Evolutionary conservation across 2,888 invertebrate species (phyloP).

Genomic region (Schizaphis graminum): DNA sequence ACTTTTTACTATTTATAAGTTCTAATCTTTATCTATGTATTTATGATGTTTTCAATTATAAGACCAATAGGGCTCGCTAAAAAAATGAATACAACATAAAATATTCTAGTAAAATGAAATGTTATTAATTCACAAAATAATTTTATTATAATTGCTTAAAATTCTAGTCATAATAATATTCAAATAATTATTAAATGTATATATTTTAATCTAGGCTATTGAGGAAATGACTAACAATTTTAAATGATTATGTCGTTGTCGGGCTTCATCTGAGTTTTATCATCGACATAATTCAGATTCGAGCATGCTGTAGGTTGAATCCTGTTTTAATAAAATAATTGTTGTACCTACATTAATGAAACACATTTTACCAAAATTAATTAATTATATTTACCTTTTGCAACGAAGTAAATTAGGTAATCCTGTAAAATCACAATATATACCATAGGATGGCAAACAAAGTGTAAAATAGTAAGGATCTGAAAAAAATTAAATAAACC

Average conservation of each 20-base stretch:
- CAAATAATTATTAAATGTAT: slow-evolving; percentile 17
- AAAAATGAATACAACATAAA: slow-evolving; percentile 20
- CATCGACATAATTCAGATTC: background rate
- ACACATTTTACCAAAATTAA: background rate
- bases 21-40: background rate
- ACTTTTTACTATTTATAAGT: background rate
- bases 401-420: slow-evolving; percentile 43
- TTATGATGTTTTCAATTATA: background rate
- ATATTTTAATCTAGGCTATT: slow-evolving; percentile 28
- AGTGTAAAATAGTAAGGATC: slow-evolving; percentile 38
- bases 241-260: background rate
- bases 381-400: slow-evolving; percentile 17
- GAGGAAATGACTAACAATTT: slow-evolving; percentile 32
- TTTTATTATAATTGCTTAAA: slow-evolving; percentile 43
- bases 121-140: slow-evolving; percentile 20
- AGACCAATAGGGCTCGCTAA: background rate
- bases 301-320: slow-evolving; percentile 10
- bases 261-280: background rate
- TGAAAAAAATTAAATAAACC: slow-evolving; percentile 7
- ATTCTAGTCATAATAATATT: slow-evolving; percentile 19
- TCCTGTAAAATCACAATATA: slow-evolving; percentile 46
- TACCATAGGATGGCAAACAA: slow-evolving; percentile 48
- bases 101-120: slow-evolving; percentile 37
- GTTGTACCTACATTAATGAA: background rate
- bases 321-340: slow-evolving; percentile 27